phyloP scores from a whole-genome alignment of 2,113 vertebrate genomes.

The Myiozetetes cayanensis region DNA sequence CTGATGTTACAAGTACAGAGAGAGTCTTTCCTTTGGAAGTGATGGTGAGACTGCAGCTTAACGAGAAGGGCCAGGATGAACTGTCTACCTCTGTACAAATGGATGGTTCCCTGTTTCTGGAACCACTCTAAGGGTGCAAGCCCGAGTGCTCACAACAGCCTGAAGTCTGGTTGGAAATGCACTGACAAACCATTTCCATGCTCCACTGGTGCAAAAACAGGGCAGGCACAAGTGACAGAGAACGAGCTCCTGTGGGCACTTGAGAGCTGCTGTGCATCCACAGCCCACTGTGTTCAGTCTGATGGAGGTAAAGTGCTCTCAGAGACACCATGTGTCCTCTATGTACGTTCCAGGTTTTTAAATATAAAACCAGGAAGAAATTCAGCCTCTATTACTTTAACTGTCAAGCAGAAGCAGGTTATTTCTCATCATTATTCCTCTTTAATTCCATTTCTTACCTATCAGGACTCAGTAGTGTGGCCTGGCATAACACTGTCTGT shows the following conservation, averaged over 20 bases:
- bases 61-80: background rate
- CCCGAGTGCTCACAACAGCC: background rate
- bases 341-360: background rate
- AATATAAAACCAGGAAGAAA: background rate
- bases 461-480: background rate
- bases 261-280: background rate
- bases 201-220: background rate
- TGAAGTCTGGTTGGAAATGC: background rate
- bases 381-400: background rate
- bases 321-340: background rate
- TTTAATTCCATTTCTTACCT: background rate
- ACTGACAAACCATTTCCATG: fast-evolving
- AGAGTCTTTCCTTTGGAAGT: background rate
- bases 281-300: background rate
- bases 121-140: background rate
- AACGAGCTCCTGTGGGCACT: background rate
- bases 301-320: background rate
- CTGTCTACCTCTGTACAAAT: background rate
- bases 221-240: background rate
- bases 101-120: background rate
- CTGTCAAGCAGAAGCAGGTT: background rate
- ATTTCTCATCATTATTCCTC: background rate
- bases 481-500: background rate
- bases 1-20: background rate
- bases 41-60: background rate